phyloP scores from a whole-genome alignment of 1,140 invertebrate genomes.

The Macrosteles quadrilineatus region DNA sequence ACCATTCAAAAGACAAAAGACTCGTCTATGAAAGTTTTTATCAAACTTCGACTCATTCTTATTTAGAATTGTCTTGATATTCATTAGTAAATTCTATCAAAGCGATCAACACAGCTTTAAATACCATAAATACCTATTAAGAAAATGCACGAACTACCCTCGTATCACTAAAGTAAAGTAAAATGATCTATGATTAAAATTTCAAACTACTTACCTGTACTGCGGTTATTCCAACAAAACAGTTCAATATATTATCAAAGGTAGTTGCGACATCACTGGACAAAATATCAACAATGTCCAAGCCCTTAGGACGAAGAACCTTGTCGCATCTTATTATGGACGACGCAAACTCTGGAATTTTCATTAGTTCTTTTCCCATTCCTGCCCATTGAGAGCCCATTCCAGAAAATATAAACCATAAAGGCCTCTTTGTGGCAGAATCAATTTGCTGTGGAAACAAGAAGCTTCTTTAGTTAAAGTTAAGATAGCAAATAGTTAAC shows the following conservation, averaged over 20 bases:
- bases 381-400: not conserved
- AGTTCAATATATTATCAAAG: not conserved
- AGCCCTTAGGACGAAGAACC: not conserved
- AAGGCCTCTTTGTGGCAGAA: conserved; percentile 57
- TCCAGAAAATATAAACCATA: conserved; percentile 85
- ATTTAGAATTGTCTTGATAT: too few species aligned
- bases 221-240: not conserved
- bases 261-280: not conserved
- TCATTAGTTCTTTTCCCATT: not conserved
- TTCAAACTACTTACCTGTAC: not conserved
- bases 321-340: not conserved
- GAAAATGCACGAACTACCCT: too few species aligned
- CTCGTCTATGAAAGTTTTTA: too few species aligned
- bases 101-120: too few species aligned
- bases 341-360: not conserved
- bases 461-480: too few species aligned
- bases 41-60: too few species aligned
- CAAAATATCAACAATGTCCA: not conserved
- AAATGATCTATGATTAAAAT: too few species aligned
- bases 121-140: too few species aligned
- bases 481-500: too few species aligned
- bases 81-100: too few species aligned
- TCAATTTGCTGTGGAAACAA: not conserved
- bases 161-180: too few species aligned
- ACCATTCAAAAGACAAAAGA: too few species aligned